Conservation (phyloP, 2,113 vertebrate species). For the Sapajus apella region DNA sequence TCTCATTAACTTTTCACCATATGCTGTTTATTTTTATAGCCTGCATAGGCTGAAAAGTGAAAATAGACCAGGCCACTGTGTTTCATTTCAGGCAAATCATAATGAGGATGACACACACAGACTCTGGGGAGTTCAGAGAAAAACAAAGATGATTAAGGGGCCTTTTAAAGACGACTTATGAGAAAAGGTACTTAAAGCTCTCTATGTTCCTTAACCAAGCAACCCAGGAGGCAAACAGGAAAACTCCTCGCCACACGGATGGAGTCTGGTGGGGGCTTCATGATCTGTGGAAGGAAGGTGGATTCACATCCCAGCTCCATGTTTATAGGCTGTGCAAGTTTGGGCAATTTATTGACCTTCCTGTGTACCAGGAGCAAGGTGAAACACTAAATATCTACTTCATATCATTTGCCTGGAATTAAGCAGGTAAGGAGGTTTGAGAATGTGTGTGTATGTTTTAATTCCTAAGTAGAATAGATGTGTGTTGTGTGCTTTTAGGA, state of each 20-base stretch:
- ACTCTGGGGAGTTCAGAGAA: conserved; percentile 48
- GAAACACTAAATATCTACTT: neutral
- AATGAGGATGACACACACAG: conserved; percentile 16
- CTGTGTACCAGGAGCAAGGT: neutral
- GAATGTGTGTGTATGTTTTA: neutral
- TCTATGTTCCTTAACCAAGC: neutral
- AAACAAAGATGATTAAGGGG: conserved; percentile 27
- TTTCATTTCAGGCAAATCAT: conserved; percentile 41
- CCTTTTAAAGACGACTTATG: conserved; percentile 22
- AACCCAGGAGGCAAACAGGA: neutral
- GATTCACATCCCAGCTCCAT: neutral
- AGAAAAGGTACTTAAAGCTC: conserved; percentile 28
- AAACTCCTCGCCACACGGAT: neutral
- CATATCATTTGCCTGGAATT: neutral
- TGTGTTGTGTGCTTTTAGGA: neutral
- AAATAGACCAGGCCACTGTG: conserved; percentile 57
- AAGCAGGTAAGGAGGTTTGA: neutral
- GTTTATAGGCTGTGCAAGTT: neutral
- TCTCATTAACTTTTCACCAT: conserved; percentile 78
- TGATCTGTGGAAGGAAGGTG: neutral
- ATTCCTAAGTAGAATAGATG: neutral
- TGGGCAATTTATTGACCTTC: neutral
- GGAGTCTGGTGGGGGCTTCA: neutral
- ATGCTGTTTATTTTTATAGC: conserved; percentile 74
- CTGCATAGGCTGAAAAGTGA: conserved; percentile 60